phyloP scores from a whole-genome alignment of 2,797 vertebrate genomes.

The Sitta carolinensis region DNA sequence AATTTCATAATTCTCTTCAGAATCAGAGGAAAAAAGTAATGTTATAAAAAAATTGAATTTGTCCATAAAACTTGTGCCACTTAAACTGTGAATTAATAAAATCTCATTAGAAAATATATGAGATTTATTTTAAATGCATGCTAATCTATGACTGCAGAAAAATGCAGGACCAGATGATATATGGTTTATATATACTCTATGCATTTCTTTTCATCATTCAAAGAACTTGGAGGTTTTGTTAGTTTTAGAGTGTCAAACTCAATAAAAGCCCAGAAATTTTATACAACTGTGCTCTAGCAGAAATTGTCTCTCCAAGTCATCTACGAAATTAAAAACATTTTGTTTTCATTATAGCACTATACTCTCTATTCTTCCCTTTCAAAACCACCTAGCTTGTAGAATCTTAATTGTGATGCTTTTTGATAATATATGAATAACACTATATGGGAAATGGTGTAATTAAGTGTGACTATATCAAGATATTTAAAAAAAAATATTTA shows the following conservation, averaged over 20 bases:
- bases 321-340: background rate
- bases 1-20: background rate
- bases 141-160: background rate
- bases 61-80: background rate
- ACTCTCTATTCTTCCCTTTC: background rate
- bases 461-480: background rate
- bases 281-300: background rate
- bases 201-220: background rate
- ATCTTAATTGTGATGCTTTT: background rate
- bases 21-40: background rate
- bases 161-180: background rate
- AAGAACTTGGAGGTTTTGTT: background rate
- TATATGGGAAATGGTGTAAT: background rate
- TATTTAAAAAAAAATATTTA: background rate
- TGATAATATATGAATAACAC: background rate
- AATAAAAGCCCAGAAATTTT: background rate
- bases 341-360: background rate
- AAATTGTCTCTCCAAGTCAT: background rate
- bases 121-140: background rate
- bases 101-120: background rate
- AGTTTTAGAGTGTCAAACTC: background rate
- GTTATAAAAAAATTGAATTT: background rate
- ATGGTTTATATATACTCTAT: fast-evolving
- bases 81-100: background rate
- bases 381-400: background rate